Percentiles rank a stretch among this genome's conserved stretches.
These are phyloP conservation scores for Scolopax rusticola DNA, from an alignment of 2,797 vertebrate species.

Conservation along the genomic window DNA sequence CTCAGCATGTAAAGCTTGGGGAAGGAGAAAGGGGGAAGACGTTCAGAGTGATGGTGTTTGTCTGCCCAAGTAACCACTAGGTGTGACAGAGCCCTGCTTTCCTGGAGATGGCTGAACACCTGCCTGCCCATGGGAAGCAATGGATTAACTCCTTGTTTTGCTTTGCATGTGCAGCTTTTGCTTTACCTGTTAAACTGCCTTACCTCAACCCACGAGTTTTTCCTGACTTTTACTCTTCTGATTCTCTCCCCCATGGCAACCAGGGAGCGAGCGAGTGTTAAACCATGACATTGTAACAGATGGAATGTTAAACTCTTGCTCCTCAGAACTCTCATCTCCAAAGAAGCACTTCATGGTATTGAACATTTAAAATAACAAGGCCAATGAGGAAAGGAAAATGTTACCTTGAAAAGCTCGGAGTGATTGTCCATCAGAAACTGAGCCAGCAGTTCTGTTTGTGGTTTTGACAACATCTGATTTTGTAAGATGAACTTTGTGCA, in stretches of 20 bases:
- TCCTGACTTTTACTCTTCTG: background rate
- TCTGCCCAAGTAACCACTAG: background rate
- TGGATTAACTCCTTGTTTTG: background rate
- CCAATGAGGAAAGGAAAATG: background rate
- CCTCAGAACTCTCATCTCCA: background rate
- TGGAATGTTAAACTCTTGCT: background rate
- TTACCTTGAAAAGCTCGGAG: conserved; percentile 85
- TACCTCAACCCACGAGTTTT: background rate
- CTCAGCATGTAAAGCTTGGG: background rate
- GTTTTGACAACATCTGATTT: conserved; percentile 79
- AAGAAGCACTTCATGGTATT: background rate
- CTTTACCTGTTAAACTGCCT: background rate
- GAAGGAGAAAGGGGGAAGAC: background rate
- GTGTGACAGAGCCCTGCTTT: background rate
- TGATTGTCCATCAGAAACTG: conserved; percentile 86
- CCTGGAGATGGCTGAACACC: background rate
- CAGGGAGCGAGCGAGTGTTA: background rate
- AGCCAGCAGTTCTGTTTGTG: conserved; percentile 80
- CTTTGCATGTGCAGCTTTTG: background rate
- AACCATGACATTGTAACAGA: background rate
- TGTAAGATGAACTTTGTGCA: conserved; percentile 86
- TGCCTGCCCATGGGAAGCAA: background rate
- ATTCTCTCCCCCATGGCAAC: background rate
- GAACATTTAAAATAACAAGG: background rate
- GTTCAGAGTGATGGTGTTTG: background rate